Conservation (phyloP, 1,140 invertebrate genomes). For the Pollicipes pollicipes region DNA sequence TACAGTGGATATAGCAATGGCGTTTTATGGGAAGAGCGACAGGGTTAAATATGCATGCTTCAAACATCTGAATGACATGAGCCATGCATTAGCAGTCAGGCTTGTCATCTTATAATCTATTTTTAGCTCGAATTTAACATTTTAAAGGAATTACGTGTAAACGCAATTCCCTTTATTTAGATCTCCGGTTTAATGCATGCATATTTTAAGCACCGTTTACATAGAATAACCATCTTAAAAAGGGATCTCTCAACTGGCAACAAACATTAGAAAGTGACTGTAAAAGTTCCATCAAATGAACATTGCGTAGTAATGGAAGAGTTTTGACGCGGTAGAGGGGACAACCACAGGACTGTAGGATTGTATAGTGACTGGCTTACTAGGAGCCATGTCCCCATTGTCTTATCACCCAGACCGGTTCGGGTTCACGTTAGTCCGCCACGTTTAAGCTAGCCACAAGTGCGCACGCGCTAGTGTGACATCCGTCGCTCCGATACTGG, state of each 20-base stretch:
- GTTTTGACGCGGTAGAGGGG: background rate
- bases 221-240: too few relatives aligned
- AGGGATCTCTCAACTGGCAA: too few relatives aligned
- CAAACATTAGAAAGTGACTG: too few relatives aligned
- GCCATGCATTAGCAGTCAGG: background rate
- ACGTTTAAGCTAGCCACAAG: background rate
- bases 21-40: background rate
- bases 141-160: background rate
- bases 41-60: slow-evolving; percentile 6
- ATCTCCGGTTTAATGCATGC: background rate
- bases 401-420: too few relatives aligned
- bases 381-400: too few relatives aligned
- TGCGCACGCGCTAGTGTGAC: too few relatives aligned
- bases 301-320: too few relatives aligned
- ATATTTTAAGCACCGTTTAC: background rate
- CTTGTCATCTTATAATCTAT: background rate
- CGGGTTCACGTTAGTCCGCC: background rate
- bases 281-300: background rate
- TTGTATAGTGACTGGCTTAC: too few relatives aligned
- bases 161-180: background rate
- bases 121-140: background rate
- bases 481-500: too few relatives aligned
- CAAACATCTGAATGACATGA: background rate
- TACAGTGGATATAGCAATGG: slow-evolving; percentile 7
- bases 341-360: background rate